Evolutionary conservation across 2,888 invertebrate species (phyloP).

Genomic region (Caenorhabditis macrosperma): DNA sequence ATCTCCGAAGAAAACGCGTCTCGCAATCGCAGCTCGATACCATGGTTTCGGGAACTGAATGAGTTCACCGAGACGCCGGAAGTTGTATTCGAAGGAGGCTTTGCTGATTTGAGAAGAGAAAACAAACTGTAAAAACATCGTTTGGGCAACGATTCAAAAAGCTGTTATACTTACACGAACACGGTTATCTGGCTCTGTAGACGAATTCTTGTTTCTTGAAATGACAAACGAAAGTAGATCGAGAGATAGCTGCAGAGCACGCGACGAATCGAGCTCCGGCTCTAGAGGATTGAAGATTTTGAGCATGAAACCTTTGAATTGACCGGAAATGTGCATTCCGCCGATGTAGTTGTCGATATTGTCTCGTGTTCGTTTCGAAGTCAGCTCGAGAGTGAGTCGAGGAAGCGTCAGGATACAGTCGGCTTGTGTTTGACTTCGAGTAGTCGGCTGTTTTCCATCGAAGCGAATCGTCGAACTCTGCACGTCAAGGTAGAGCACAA

Average conservation of each 20-base stretch:
- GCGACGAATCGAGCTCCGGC: conserved; percentile 37
- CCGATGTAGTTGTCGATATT: conserved; percentile 62
- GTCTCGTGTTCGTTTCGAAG: conserved; percentile 83
- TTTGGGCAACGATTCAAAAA: background rate
- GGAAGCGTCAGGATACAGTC: conserved; percentile 86
- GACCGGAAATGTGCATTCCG: conserved; percentile 91
- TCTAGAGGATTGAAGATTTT: conserved; percentile 93
- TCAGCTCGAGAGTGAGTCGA: conserved; percentile 96
- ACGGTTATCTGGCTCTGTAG: conserved; percentile 70
- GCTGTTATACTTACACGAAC: conserved; percentile 69
- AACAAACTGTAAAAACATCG: conserved; percentile 38
- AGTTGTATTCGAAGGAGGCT: conserved; percentile 94
- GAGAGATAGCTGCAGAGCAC: conserved; percentile 74
- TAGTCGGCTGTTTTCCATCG: conserved; percentile 74
- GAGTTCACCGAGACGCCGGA: conserved; percentile 96
- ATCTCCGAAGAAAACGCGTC: conserved; percentile 93
- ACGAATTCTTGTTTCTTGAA: conserved; percentile 74
- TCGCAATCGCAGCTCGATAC: conserved; percentile 86
- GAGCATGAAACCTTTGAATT: conserved; percentile 95
- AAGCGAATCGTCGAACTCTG: conserved; percentile 96
- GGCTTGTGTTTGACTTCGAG: conserved; percentile 70
- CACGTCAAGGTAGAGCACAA: conserved; percentile 98
- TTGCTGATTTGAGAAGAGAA: conserved; percentile 73
- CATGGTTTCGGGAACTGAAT: conserved; percentile 98
- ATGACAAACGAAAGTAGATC: conserved; percentile 75